Base-by-base conservation (phyloP, 2,888 invertebrate genomes). In the Buathra laborator region DNA sequence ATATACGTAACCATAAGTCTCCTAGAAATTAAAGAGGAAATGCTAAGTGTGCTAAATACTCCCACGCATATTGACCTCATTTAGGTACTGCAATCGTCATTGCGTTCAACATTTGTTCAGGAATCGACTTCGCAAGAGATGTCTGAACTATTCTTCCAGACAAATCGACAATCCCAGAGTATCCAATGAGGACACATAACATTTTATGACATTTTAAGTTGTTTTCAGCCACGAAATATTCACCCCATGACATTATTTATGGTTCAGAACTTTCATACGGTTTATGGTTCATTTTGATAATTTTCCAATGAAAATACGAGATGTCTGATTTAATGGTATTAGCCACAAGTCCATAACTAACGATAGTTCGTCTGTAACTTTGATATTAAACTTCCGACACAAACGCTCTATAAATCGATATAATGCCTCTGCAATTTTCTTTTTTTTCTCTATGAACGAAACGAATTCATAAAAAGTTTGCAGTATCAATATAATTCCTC, bases 21-120 rank as follows among this genome's bases (percentile, higher is more conserved):
- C 66, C 62, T 16, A 24, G 66, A 14, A 83, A 79, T 79, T 62
- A 83, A 83, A 68, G 79, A 82, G 71, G 75, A 84, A 82, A 84
- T 72, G 66, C 51, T 67, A 67, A 75, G 81, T 84, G 67, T 59
- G 66, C 56, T 48, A 83, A 80, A 67, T 43, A 68, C 64, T 76
- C 76, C 76, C 76, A 76, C 76, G 76, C 76, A 43, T 66, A 76
- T 76, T 76, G 76, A 76, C 76, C 76, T 76, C 76, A 51, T 76
- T 66, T 51, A 43, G 76, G 7, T 51, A 37, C 43, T 32, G 53
- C 56, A 29, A 56, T 76, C 51, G 66, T 51, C 66, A 64, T n/a
- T 32, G 12, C 14, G 59, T 62, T 72, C 67, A 62, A 32, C 29
- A 51, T 7, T 48, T 2, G 48, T 66, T 32, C 66, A 14, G 43